These are phyloP conservation scores for Parapsyche elsis DNA, from an alignment of 1,140 invertebrate species.

Conservation along the genomic window DNA sequence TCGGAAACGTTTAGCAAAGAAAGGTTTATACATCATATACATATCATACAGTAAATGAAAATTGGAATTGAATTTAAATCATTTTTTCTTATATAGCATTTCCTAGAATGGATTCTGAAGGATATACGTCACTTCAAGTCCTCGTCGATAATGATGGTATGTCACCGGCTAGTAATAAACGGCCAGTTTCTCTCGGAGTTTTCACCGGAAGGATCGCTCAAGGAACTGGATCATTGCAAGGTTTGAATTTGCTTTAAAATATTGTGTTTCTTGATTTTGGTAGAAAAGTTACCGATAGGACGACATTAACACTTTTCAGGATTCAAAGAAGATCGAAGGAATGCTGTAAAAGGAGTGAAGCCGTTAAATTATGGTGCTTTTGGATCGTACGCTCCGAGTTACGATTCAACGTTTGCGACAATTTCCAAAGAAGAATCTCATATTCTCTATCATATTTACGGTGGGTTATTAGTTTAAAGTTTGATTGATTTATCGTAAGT, in stretches of 20 bases:
- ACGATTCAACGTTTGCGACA: constrained; percentile 95
- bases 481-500: background rate
- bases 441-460: constrained; percentile 90
- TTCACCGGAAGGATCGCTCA: constrained; percentile 85
- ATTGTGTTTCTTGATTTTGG: background rate
- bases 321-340: constrained; percentile 89
- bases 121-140: constrained; percentile 85
- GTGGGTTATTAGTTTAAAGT: constrained; percentile 62
- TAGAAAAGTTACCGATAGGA: no score
- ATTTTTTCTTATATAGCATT: constrained; percentile 59
- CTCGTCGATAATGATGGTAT: constrained; percentile 83
- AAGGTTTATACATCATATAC: constrained; percentile 59
- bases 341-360: constrained; percentile 88
- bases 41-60: background rate
- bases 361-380: constrained; percentile 95
- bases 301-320: constrained; percentile 65
- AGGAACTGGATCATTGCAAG: constrained; percentile 76
- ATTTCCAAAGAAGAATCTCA: constrained; percentile 94
- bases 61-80: background rate
- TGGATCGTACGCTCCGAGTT: constrained; percentile 93
- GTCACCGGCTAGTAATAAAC: constrained; percentile 76
- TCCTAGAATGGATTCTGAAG: constrained; percentile 66
- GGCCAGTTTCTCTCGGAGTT: constrained; percentile 84
- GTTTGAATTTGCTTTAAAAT: constrained; percentile 56
- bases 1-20: constrained; percentile 62